Conservation (phyloP, 2,888 invertebrate genomes). For the Empis stercorea region DNA sequence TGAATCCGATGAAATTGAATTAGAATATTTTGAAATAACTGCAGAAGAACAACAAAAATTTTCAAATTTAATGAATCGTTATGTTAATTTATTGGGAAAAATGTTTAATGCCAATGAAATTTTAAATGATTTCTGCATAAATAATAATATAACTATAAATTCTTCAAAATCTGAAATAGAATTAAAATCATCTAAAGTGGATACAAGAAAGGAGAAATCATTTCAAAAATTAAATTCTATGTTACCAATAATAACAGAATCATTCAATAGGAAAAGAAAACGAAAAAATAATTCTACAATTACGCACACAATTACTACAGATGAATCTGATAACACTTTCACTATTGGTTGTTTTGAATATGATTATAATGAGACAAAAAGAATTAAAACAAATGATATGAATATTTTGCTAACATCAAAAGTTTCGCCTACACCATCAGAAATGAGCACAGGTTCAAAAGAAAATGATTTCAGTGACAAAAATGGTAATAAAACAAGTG, state of each 20-base stretch:
- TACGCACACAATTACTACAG: conserved; percentile 1
- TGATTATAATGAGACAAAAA: conserved; percentile 3
- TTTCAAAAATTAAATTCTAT: not conserved
- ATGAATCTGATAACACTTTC: conserved; percentile 11
- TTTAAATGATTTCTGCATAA: too few species aligned
- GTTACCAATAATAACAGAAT: not conserved
- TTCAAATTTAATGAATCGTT: not conserved
- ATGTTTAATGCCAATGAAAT: too few species aligned
- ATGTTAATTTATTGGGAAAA: not conserved
- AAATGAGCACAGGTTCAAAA: conserved; percentile 30
- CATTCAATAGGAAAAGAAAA: not conserved
- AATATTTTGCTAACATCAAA: conserved; percentile 12
- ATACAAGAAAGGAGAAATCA: not conserved
- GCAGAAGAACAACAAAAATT: not conserved
- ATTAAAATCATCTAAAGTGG: not conserved
- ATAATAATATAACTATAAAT: too few species aligned
- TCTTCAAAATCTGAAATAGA: not conserved
- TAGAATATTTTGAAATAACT: conserved; percentile 1
- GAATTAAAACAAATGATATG: not conserved
- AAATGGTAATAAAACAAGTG: conserved; percentile 4
- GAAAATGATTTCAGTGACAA: conserved; percentile 27
- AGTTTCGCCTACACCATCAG: conserved; percentile 30
- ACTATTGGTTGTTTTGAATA: conserved; percentile 17
- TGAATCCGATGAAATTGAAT: not conserved
- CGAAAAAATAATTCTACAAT: not conserved